Conservation (phyloP, 2,113 vertebrate species). For the Solenodon paradoxus region DNA sequence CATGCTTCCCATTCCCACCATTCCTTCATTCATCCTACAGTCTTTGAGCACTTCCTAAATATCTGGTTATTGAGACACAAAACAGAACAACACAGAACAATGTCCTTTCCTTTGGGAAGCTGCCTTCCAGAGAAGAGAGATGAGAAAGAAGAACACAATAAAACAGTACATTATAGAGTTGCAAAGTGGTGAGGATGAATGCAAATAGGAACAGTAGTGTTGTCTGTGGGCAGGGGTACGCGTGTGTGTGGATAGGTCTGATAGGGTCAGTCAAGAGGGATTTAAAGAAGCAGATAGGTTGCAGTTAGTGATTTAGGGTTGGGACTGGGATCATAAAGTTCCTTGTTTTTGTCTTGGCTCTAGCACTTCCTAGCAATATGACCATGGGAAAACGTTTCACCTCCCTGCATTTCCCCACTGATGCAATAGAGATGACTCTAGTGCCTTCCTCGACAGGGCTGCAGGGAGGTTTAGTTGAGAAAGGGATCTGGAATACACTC, state of each 20-base stretch:
- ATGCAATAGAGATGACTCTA: rapidly evolving
- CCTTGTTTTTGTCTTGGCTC: background rate
- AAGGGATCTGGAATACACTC: rapidly evolving
- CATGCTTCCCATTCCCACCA: background rate
- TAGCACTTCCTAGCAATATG: background rate
- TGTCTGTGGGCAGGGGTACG: rapidly evolving
- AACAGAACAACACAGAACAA: too few relatives aligned
- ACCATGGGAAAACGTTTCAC: background rate
- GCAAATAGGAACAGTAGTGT: rapidly evolving
- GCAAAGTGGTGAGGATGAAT: background rate
- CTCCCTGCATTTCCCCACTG: too few relatives aligned
- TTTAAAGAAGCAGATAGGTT: rapidly evolving
- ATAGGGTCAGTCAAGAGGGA: background rate
- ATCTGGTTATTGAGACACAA: background rate
- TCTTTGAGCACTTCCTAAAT: rapidly evolving
- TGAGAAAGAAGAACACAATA: too few relatives aligned
- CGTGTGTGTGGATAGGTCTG: rapidly evolving
- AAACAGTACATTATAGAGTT: background rate
- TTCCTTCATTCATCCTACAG: background rate
- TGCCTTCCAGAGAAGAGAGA: background rate
- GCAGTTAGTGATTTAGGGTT: rapidly evolving
- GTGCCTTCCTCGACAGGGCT: background rate
- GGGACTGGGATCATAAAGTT: rapidly evolving
- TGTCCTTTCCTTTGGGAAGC: background rate
- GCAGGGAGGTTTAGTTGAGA: background rate